Conservation (phyloP, 2,113 vertebrate genomes). For the Brachypodius melanocephalos region DNA sequence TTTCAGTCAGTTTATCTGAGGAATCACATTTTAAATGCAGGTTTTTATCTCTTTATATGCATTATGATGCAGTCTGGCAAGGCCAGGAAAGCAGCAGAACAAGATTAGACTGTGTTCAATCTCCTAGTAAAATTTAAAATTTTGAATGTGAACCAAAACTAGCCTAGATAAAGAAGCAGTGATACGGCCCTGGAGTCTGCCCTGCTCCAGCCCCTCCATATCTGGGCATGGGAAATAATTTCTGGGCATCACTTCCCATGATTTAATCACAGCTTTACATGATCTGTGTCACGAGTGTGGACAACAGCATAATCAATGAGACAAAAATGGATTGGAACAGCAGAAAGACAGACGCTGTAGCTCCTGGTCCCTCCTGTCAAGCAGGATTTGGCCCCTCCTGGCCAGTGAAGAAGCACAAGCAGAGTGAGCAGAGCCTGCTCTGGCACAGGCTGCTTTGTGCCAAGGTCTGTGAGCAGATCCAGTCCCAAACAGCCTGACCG, state of each 20-base stretch:
- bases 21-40: background rate
- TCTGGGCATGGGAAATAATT: background rate
- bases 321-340: background rate
- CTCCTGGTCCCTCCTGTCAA: background rate
- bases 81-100: background rate
- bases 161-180: background rate
- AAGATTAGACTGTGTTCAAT: background rate
- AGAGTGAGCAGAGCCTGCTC: accelerated
- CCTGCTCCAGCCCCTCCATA: background rate
- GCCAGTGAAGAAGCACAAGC: background rate
- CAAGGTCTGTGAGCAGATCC: background rate
- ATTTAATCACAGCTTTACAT: background rate
- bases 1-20: background rate
- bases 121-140: background rate
- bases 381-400: background rate
- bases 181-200: background rate
- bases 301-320: background rate
- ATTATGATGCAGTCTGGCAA: background rate
- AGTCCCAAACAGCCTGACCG: accelerated
- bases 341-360: background rate
- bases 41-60: background rate
- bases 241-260: background rate
- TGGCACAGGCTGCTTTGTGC: background rate
- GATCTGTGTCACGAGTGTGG: accelerated
- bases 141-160: background rate